A percentile compares a stretch with the other conserved stretches of the same genome.
phyloP scores from a whole-genome alignment of 2,888 invertebrate genomes.

The Bellardia bayeri region DNA sequence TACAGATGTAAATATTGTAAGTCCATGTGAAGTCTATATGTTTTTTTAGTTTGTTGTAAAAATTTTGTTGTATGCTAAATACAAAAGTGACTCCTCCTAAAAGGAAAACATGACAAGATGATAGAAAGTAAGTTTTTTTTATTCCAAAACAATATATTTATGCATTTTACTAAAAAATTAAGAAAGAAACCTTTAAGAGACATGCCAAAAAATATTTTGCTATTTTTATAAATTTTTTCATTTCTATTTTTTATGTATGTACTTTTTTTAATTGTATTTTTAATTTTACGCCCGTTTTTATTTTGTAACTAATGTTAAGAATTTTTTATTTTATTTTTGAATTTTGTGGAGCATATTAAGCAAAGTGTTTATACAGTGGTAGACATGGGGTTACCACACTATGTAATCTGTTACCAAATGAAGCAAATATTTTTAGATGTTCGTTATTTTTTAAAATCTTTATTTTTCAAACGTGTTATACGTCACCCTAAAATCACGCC shows the following conservation, averaged over 20 bases:
- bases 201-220: slow-evolving; percentile 47
- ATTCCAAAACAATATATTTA: slow-evolving; percentile 34
- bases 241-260: neutral
- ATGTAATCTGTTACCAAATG: too few relatives aligned
- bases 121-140: slow-evolving; percentile 78
- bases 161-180: slow-evolving; percentile 75
- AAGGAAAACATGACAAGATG: slow-evolving; percentile 67
- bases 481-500: too few relatives aligned
- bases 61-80: slow-evolving; percentile 59
- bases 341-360: too few relatives aligned
- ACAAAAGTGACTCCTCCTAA: neutral
- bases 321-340: too few relatives aligned
- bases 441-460: too few relatives aligned
- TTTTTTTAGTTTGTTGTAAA: slow-evolving; percentile 67
- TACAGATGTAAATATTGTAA: slow-evolving; percentile 75
- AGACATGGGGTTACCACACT: too few relatives aligned
- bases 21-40: slow-evolving; percentile 73
- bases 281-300: too few relatives aligned
- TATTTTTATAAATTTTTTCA: slow-evolving; percentile 4
- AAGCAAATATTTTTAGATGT: too few relatives aligned
- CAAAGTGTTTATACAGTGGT: too few relatives aligned
- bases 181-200: neutral
- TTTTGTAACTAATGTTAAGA: too few relatives aligned
- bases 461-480: too few relatives aligned
- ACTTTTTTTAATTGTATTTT: neutral